Conservation (phyloP, 1,140 invertebrate genomes). For the Lepidotrigona ventralis region DNA sequence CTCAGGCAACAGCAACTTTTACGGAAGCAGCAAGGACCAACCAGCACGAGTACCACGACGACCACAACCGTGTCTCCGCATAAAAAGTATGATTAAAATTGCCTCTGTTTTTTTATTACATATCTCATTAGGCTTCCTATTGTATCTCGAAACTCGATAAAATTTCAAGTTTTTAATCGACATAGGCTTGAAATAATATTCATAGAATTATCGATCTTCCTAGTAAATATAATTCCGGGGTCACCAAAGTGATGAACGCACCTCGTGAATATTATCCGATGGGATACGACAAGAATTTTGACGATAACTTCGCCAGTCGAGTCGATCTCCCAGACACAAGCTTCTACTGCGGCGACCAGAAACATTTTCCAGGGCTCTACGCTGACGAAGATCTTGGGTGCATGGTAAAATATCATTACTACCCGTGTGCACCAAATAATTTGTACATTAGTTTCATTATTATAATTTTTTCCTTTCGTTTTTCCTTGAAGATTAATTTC, state of each 20-base stretch:
- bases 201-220: constrained; percentile 17
- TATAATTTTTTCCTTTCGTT: too few species aligned
- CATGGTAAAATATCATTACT: constrained; percentile 83
- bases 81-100: constrained; percentile 61
- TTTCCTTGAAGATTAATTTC: too few species aligned
- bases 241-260: constrained; percentile 92
- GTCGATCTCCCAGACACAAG: constrained; percentile 92
- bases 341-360: constrained; percentile 93
- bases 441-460: not conserved
- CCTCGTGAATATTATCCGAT: constrained; percentile 93
- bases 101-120: not conserved
- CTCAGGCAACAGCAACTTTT: constrained; percentile 85
- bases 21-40: constrained; percentile 80
- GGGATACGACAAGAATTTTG: constrained; percentile 92
- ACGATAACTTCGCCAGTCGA: constrained; percentile 91
- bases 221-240: constrained; percentile 70
- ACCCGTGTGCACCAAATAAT: not conserved
- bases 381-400: constrained; percentile 94
- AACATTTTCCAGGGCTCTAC: constrained; percentile 93
- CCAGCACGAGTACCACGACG: constrained; percentile 77
- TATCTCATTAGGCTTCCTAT: not conserved
- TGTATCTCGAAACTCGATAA: too few species aligned
- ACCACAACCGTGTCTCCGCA: constrained; percentile 57
- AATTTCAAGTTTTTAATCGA: too few species aligned
- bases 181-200: not conserved